Conservation (phyloP, 2,888 invertebrate genomes). For the Clunio marinus region DNA sequence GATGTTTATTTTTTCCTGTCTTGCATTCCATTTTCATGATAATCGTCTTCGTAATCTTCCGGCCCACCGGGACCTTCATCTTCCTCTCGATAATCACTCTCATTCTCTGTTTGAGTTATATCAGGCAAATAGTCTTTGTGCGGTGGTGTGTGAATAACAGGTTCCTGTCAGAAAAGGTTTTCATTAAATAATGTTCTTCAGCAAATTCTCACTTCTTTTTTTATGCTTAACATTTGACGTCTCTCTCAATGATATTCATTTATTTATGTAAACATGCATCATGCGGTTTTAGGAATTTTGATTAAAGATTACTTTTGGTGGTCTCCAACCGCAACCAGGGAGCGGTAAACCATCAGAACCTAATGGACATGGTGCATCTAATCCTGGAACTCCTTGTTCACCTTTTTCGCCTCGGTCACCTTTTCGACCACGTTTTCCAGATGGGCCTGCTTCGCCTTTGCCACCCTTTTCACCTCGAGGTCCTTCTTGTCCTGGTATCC, state of each 20-base stretch:
- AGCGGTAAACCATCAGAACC: conserved; percentile 93
- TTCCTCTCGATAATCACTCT: conserved; percentile 55
- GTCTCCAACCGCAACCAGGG: conserved; percentile 93
- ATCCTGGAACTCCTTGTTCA: conserved; percentile 84
- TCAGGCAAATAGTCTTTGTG: conserved; percentile 58
- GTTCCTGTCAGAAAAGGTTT: conserved; percentile 45
- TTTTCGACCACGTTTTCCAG: conserved; percentile 85
- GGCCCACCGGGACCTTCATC: conserved; percentile 57
- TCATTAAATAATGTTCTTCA: conserved; percentile 40
- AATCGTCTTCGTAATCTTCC: conserved; percentile 61
- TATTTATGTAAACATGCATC: conserved; percentile 5
- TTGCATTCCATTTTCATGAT: conserved; percentile 48
- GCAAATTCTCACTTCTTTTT: background rate
- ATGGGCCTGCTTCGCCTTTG: conserved; percentile 72
- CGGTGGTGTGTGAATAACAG: conserved; percentile 53
- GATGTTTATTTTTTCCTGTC: conserved; percentile 17
- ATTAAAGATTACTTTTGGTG: conserved; percentile 64
- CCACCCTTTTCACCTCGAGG: conserved; percentile 84
- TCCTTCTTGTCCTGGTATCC: conserved; percentile 89
- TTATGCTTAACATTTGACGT: conserved; percentile 4
- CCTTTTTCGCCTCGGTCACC: conserved; percentile 92
- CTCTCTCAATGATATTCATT: background rate
- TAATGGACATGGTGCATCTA: conserved; percentile 98
- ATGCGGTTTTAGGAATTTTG: conserved; percentile 34
- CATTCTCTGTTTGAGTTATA: conserved; percentile 57